phyloP scores from a whole-genome alignment of 2,113 vertebrate species.

The Ginglymostoma cirratum region DNA sequence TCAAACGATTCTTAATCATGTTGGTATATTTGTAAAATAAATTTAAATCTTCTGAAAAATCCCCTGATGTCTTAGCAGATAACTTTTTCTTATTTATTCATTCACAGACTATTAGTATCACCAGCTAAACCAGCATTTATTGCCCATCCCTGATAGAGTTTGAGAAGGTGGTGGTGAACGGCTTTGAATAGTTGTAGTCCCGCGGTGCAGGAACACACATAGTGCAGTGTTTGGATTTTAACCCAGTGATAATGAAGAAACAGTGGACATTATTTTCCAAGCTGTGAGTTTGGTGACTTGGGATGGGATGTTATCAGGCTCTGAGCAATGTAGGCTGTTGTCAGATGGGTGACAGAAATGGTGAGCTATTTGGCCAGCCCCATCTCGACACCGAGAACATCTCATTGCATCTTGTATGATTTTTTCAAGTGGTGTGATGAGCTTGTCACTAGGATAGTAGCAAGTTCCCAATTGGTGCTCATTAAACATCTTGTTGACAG shows the following conservation, averaged over 20 bases:
- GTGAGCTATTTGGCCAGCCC: too few relatives aligned
- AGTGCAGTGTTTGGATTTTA: background rate
- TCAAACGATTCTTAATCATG: background rate
- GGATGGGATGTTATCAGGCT: too few relatives aligned
- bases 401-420: too few relatives aligned
- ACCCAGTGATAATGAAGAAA: background rate
- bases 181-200: background rate
- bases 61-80: background rate
- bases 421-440: too few relatives aligned
- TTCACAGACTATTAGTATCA: background rate
- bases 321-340: too few relatives aligned
- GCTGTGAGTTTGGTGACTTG: background rate
- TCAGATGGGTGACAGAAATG: too few relatives aligned
- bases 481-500: too few relatives aligned
- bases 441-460: too few relatives aligned
- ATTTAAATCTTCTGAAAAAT: background rate
- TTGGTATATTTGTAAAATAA: background rate
- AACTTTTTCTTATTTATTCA: background rate
- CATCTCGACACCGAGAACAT: too few relatives aligned
- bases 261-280: background rate
- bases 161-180: too few relatives aligned
- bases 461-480: too few relatives aligned
- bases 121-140: background rate
- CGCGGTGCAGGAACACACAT: background rate
- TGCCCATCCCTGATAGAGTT: background rate